A percentile compares a stretch with the other conserved stretches of the same genome.
These are phyloP conservation scores for Cranoglanis bouderius DNA, from an alignment of 2,113 vertebrate species.

Conservation along the genomic window DNA sequence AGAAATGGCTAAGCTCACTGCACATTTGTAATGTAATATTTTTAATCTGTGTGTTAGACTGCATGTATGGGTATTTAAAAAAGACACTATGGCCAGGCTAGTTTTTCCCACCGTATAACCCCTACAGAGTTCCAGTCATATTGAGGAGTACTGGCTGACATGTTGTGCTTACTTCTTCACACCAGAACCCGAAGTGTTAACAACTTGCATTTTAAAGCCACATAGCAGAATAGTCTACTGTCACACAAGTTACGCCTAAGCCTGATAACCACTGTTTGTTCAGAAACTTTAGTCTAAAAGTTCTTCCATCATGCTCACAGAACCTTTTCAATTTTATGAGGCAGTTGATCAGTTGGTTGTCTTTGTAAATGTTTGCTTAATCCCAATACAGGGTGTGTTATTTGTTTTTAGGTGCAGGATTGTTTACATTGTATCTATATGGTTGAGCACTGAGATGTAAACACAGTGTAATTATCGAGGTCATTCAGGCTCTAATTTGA, in stretches of 20 bases:
- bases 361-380: slow-evolving; percentile 34
- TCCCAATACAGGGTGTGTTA: slow-evolving; percentile 32
- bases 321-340: slow-evolving; percentile 13
- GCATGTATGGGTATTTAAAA: background rate
- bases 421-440: slow-evolving; percentile 13
- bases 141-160: background rate
- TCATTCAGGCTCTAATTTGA: background rate
- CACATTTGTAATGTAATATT: background rate
- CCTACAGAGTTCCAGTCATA: background rate
- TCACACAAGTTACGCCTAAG: background rate
- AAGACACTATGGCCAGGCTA: background rate
- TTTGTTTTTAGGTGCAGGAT: slow-evolving; percentile 40
- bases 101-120: background rate
- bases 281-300: background rate
- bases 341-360: slow-evolving; percentile 8
- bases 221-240: slow-evolving; percentile 9
- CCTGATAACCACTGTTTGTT: slow-evolving; percentile 3
- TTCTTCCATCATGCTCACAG: background rate
- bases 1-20: background rate
- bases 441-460: slow-evolving; percentile 18
- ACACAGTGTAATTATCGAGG: background rate
- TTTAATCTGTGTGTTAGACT: background rate
- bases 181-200: slow-evolving; percentile 20
- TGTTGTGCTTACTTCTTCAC: slow-evolving; percentile 35
- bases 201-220: slow-evolving; percentile 13